Conservation (phyloP, 2,113 vertebrate species). For the Casuarius casuarius region DNA sequence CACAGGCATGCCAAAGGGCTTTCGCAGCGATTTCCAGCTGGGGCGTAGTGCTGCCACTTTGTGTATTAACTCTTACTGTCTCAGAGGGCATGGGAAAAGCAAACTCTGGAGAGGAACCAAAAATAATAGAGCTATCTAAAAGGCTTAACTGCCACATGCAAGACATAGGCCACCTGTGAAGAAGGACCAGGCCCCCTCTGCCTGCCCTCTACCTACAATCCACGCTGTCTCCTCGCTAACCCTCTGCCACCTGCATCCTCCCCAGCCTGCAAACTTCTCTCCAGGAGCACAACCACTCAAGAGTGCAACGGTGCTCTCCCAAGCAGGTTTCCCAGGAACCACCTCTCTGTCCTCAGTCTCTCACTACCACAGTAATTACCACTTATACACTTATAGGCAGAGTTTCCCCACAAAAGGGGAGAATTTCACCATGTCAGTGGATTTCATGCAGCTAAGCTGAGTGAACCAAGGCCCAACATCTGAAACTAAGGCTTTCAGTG, state of each 20-base stretch:
- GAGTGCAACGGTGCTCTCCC: neutral
- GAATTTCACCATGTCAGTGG: neutral
- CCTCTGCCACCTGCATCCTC: neutral
- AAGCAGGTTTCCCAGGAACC: neutral
- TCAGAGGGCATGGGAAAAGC: fast-evolving
- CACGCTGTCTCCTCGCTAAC: neutral
- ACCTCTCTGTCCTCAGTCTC: neutral
- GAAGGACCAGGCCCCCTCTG: fast-evolving
- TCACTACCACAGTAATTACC: neutral
- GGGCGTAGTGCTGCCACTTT: neutral
- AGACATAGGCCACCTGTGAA: neutral
- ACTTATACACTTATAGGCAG: too few relatives aligned
- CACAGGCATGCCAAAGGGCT: neutral
- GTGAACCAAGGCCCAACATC: neutral
- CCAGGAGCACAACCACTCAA: neutral
- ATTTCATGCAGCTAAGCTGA: neutral
- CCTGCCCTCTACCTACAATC: neutral
- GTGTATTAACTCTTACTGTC: fast-evolving
- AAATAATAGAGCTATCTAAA: neutral
- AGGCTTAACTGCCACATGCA: neutral
- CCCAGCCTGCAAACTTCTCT: neutral
- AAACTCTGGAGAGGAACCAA: neutral
- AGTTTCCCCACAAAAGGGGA: neutral
- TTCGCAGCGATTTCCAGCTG: neutral
- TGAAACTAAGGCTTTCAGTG: neutral